These are phyloP conservation scores for Alcedo quadribrachys DNA, from an alignment of 2,797 vertebrate genomes.

Conservation along the genomic window DNA sequence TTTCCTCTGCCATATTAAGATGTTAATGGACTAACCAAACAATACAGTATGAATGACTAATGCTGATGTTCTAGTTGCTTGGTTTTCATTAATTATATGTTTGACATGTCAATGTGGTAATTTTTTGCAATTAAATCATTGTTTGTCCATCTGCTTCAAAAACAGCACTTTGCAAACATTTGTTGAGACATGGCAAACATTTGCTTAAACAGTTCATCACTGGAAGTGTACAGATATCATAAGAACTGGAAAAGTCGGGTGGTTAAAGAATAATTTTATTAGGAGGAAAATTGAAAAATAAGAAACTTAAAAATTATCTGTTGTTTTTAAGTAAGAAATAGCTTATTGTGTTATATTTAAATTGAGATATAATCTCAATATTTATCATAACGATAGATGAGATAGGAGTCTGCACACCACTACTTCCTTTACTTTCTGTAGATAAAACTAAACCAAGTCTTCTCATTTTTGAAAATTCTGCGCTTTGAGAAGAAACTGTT, in stretches of 20 bases:
- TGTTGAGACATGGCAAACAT: not conserved
- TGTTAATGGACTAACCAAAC: not conserved
- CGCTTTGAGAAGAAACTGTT: not conserved
- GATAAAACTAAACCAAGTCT: not conserved
- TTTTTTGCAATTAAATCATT: not conserved
- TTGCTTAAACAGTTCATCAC: not conserved
- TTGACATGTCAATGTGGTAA: not conserved
- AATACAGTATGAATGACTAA: not conserved
- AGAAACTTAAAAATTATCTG: no score
- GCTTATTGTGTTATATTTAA: not conserved
- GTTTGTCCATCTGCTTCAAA: not conserved
- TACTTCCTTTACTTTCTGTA: not conserved
- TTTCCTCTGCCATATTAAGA: not conserved
- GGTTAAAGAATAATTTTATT: not conserved
- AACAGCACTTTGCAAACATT: not conserved
- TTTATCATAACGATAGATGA: not conserved
- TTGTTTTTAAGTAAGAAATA: not conserved
- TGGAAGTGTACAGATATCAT: not conserved
- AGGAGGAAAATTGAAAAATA: not conserved
- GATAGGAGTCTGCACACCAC: not conserved
- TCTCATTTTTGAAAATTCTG: not conserved
- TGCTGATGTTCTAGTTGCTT: not conserved
- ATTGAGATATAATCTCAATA: not conserved
- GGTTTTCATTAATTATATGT: not conserved
- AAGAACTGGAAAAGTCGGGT: not conserved